Evolutionary conservation across 1,140 invertebrate genomes (phyloP).

Genomic region (Hesperophylax magnus): DNA sequence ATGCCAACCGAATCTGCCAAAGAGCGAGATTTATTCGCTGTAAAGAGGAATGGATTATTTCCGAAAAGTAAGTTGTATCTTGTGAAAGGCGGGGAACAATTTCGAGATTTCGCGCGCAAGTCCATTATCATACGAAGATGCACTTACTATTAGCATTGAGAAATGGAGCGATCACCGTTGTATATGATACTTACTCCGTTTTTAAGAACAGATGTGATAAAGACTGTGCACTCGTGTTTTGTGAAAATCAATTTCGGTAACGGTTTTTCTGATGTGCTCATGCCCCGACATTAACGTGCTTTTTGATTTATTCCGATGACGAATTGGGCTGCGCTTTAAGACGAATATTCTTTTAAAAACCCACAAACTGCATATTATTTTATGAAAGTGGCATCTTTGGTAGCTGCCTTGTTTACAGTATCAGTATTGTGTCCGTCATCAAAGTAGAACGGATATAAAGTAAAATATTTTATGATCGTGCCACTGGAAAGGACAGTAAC

Average conservation of each 20-base stretch:
- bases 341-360: too few species aligned
- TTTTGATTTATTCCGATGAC: neutral
- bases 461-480: too few species aligned
- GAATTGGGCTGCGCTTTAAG: neutral
- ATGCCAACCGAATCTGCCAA: slow-evolving; percentile 5
- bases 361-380: too few species aligned
- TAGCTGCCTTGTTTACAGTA: too few species aligned
- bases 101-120: slow-evolving; percentile 5
- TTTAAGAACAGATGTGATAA: slow-evolving; percentile 5
- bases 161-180: slow-evolving; percentile 12
- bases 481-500: too few species aligned
- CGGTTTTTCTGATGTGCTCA: neutral
- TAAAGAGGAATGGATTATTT: slow-evolving; percentile 10
- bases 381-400: too few species aligned
- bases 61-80: slow-evolving; percentile 38
- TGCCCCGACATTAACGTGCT: neutral
- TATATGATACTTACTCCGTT: slow-evolving; percentile 8
- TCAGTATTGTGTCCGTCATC: too few species aligned
- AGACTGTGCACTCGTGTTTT: neutral
- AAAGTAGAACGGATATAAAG: too few species aligned
- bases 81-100: slow-evolving; percentile 18
- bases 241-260: neutral
- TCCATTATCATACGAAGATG: slow-evolving; percentile 17
- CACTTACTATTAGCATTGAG: slow-evolving; percentile 20
- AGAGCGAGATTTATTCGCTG: slow-evolving; percentile 13